Conservation (phyloP, 2,888 invertebrate species). For the Lucinisca nassula region DNA sequence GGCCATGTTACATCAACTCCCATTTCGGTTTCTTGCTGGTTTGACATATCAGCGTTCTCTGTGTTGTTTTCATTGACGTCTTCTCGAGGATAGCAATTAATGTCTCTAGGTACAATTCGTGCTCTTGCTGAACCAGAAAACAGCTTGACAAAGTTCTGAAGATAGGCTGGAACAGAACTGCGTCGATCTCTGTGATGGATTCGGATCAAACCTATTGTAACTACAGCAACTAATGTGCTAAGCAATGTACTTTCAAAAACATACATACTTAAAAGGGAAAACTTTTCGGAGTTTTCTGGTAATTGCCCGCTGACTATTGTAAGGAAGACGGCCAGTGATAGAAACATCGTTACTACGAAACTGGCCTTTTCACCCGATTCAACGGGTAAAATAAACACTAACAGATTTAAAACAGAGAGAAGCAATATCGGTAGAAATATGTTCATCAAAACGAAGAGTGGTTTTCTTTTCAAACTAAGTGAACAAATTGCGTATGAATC, state of each 20-base stretch:
- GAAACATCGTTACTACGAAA: no score
- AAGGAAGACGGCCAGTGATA: no score
- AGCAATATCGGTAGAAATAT: constrained; percentile 57
- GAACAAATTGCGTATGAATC: constrained; percentile 44
- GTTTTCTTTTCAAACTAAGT: constrained; percentile 49
- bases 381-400: constrained; percentile 54
- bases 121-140: not conserved
- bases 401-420: constrained; percentile 56
- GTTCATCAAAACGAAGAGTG: constrained; percentile 55
- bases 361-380: no score
- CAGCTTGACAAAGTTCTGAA: not conserved
- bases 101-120: not conserved
- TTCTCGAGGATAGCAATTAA: not conserved
- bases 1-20: constrained; percentile 53
- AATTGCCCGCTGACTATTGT: constrained; percentile 62
- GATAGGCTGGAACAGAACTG: constrained; percentile 6
- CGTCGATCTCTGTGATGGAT: constrained; percentile 40
- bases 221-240: constrained; percentile 49
- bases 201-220: constrained; percentile 51
- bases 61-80: not conserved
- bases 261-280: not conserved
- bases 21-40: no score
- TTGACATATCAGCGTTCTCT: not conserved
- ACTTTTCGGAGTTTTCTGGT: constrained; percentile 43
- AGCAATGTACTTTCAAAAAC: not conserved